phyloP scores from a whole-genome alignment of 2,888 invertebrate species.

The Euclidia mi region DNA sequence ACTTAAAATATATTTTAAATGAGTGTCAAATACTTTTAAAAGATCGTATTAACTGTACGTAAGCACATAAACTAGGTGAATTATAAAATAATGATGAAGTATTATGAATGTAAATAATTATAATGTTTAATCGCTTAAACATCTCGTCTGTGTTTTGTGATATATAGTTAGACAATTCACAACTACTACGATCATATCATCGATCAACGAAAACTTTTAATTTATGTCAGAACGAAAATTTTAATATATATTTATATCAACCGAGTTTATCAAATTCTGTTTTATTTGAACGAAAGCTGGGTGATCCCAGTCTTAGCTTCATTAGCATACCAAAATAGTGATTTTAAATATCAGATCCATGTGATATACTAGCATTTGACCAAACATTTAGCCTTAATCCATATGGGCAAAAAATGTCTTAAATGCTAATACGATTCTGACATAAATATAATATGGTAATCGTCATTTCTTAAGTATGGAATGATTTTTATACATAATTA shows the following conservation, averaged over 20 bases:
- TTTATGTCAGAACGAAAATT: conserved; percentile 22
- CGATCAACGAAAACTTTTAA: conserved; percentile 11
- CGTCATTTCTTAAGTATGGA: neutral
- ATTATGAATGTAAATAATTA: conserved; percentile 45
- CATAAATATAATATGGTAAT: conserved; percentile 1
- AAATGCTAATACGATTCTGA: neutral
- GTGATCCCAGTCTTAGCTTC: too few relatives aligned
- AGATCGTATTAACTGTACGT: conserved; percentile 31
- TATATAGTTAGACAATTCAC: conserved; percentile 60
- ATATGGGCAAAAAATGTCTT: too few relatives aligned
- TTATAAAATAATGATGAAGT: conserved; percentile 48
- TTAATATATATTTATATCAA: too few relatives aligned
- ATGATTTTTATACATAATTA: conserved; percentile 6
- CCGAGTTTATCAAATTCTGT: too few relatives aligned
- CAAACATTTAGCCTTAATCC: too few relatives aligned
- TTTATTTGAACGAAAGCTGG: too few relatives aligned
- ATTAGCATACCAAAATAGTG: too few relatives aligned
- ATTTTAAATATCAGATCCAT: too few relatives aligned
- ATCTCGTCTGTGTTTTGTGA: conserved; percentile 78
- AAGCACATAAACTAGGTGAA: conserved; percentile 39
- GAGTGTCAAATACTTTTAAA: conserved; percentile 55
- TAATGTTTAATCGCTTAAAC: conserved; percentile 59
- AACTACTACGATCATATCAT: conserved; percentile 21
- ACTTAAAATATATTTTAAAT: conserved; percentile 36
- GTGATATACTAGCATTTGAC: too few relatives aligned